These are phyloP conservation scores for Zophobas atratus DNA, from an alignment of 1,140 invertebrate genomes.

Conservation along the genomic window DNA sequence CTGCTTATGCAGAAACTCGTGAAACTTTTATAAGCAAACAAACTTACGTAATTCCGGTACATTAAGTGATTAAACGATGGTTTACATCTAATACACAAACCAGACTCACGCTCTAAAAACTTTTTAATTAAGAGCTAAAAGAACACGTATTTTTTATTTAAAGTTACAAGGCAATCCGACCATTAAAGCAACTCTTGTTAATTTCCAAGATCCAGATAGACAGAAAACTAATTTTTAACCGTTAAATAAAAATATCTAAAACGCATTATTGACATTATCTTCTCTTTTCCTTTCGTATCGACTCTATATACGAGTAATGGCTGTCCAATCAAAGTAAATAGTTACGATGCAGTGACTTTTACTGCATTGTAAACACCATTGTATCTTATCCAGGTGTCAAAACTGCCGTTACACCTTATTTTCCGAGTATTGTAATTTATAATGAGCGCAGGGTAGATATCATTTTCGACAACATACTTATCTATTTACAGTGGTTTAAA, in stretches of 20 bases:
- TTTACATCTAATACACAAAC: neutral
- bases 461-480: too few relatives aligned
- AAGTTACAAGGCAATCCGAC: conserved; percentile 6
- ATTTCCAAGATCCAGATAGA: conserved; percentile 1
- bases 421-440: too few relatives aligned
- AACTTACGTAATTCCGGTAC: neutral
- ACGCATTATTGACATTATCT: too few relatives aligned
- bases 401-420: too few relatives aligned
- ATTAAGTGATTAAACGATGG: conserved; percentile 16
- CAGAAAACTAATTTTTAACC: neutral
- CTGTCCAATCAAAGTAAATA: neutral
- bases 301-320: neutral
- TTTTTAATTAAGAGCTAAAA: conserved; percentile 27
- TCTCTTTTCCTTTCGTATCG: too few relatives aligned
- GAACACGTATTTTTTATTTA: conserved; percentile 6
- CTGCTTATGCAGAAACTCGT: neutral
- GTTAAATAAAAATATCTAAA: neutral
- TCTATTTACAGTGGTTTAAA: too few relatives aligned
- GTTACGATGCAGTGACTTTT: neutral
- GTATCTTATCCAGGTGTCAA: neutral
- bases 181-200: conserved; percentile 10
- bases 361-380: neutral
- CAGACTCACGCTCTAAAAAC: neutral
- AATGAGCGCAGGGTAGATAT: too few relatives aligned
- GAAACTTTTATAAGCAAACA: neutral